These are phyloP conservation scores for Panthera tigris DNA, from an alignment of 2,113 vertebrate genomes.

Conservation along the genomic window DNA sequence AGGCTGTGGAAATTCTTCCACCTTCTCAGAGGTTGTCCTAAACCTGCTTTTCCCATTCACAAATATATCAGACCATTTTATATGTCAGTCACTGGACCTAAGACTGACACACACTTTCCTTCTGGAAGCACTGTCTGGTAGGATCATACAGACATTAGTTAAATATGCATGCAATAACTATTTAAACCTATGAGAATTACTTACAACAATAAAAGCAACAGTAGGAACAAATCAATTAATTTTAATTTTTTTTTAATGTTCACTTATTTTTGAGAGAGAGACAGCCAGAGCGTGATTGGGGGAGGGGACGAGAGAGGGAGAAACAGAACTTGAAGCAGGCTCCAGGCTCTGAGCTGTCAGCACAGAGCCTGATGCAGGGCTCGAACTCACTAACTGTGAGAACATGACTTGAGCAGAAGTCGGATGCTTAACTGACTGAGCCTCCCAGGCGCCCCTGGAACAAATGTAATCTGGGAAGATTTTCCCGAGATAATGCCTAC, in stretches of 20 bases:
- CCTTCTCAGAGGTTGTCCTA: rapidly evolving
- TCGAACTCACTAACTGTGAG: too few relatives aligned
- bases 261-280: too few relatives aligned
- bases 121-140: not conserved
- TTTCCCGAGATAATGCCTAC: not conserved
- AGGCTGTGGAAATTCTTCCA: too few relatives aligned
- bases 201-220: not conserved
- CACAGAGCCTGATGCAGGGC: too few relatives aligned
- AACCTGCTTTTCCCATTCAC: not conserved
- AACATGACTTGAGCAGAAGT: too few relatives aligned
- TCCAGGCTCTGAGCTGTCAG: too few relatives aligned
- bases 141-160: not conserved
- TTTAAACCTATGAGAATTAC: not conserved
- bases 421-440: too few relatives aligned
- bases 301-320: too few relatives aligned
- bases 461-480: not conserved
- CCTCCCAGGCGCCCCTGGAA: too few relatives aligned
- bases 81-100: not conserved
- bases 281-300: too few relatives aligned
- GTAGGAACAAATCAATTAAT: not conserved
- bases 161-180: not conserved
- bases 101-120: not conserved
- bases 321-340: too few relatives aligned
- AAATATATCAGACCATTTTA: not conserved
- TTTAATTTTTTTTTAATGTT: too few relatives aligned